A percentile compares a stretch with the other conserved stretches of the same genome.
Conservation (phyloP, 2,797 vertebrate species). For the Austrolebias charrua region DNA sequence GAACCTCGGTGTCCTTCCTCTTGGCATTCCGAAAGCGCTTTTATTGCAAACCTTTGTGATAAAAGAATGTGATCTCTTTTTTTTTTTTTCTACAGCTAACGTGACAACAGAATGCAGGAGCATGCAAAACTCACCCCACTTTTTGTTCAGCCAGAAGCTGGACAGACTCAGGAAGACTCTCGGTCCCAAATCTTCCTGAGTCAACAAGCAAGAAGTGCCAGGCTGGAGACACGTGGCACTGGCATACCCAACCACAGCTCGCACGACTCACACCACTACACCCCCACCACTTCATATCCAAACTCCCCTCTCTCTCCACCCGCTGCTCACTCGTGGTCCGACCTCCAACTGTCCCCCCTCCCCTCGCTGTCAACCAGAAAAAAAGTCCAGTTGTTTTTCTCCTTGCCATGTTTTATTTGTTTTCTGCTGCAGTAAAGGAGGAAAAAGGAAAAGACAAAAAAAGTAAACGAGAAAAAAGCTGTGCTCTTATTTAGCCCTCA, state of each 20-base stretch:
- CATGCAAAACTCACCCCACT: slow-evolving; percentile 78
- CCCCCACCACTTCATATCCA: slow-evolving; percentile 39
- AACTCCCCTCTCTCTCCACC: slow-evolving; percentile 56
- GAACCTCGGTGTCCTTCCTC: slow-evolving; percentile 39
- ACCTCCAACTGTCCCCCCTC: slow-evolving; percentile 53
- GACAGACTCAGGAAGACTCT: slow-evolving; percentile 74
- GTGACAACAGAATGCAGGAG: slow-evolving; percentile 58
- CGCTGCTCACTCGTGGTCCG: slow-evolving; percentile 60
- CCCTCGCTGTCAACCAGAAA: slow-evolving; percentile 46
- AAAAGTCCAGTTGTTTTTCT: slow-evolving; percentile 70
- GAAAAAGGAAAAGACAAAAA: slow-evolving; percentile 32
- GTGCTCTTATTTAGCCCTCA: slow-evolving; percentile 32
- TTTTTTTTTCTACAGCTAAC: slow-evolving; percentile 35
- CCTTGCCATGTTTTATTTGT: slow-evolving; percentile 65
- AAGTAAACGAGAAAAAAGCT: slow-evolving; percentile 6
- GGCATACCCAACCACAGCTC: slow-evolving; percentile 82
- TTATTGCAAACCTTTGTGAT: slow-evolving; percentile 34
- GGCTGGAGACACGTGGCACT: slow-evolving; percentile 81
- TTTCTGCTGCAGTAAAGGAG: slow-evolving; percentile 50
- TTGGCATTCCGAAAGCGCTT: slow-evolving; percentile 44
- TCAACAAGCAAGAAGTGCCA: slow-evolving; percentile 77
- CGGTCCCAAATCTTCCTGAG: slow-evolving; percentile 76
- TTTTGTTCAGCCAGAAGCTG: slow-evolving; percentile 72
- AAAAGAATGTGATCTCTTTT: slow-evolving; percentile 15
- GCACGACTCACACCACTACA: slow-evolving; percentile 81